Evolutionary conservation across 2,113 vertebrate genomes (phyloP), one percentile per base, ranked within the genome.

Genomic region (Phyllopteryx taeniolatus): DNA sequence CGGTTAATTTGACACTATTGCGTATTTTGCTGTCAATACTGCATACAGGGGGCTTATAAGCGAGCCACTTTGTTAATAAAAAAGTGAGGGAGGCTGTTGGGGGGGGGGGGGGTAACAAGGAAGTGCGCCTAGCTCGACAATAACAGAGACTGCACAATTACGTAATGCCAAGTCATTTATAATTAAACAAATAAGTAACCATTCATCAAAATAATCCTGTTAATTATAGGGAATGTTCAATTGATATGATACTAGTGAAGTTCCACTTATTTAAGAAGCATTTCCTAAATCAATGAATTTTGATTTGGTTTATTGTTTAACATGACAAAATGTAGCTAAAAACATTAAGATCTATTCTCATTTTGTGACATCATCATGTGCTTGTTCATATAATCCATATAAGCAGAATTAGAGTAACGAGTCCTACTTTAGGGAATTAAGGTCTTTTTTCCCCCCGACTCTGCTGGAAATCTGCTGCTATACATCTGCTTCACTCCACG

Each of bases 41-140:
- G 4, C 13, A n/a, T 59, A 63, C 13, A 2, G 14, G 6, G 12
- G 4, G 0, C 15, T 46, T 31, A 0, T 7, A 4, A 49, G 53
- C 49, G 42, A 22, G 51, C 19, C 35, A 69, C 78, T 77, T 82
- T 75, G 67, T 77, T 75, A 54, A 20, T 35, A 14, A 51, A 44
- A 1, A 35, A 60, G 9, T 46, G 17, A 20, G 47, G 42, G 46
- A 17, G 12, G 12, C 57, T 47, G 4, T 47, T 47, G 51, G 57
- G 54, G 33, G 15, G 70, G 42, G 49, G 44, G 70, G 54, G 74
- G 79, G 47, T 14, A 87, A 90, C 85, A 82, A 91, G 91, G 90
- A 92, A 92, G 91, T 91, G 87, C 74, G 78, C 78, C 75, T 81
- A 74, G 64, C 49, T 71, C 72, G 83, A 78, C 75, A 85, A 78